Conservation (phyloP, 2,797 vertebrate species). For the Myotis findleyi region DNA sequence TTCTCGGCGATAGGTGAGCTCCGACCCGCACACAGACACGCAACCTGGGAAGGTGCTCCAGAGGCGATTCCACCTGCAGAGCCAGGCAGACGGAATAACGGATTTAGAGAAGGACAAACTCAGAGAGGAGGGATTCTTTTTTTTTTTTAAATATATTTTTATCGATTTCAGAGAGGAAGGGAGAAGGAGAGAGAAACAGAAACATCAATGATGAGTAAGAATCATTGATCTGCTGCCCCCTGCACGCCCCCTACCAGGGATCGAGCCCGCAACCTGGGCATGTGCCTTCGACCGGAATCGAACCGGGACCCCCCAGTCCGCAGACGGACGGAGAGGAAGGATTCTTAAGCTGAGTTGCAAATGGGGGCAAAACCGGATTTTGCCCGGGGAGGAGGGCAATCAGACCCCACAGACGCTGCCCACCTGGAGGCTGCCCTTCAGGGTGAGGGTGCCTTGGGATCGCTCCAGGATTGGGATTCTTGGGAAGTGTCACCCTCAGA, state of each 20-base stretch:
- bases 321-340: background rate
- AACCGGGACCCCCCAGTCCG: no score
- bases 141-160: no score
- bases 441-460: background rate
- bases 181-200: no score
- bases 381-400: background rate
- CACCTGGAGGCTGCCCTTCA: background rate
- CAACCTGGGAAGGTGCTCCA: background rate
- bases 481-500: background rate
- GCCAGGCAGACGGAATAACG: background rate
- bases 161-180: no score
- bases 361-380: background rate
- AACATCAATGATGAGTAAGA: no score
- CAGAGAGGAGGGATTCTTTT: background rate
- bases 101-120: background rate
- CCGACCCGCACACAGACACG: rapidly evolving
- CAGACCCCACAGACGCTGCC: background rate
- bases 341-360: background rate
- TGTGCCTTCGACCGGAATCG: no score
- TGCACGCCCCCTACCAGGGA: no score
- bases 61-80: background rate
- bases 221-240: no score
- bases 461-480: background rate
- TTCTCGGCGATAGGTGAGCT: background rate
- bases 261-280: no score